A percentile compares a stretch with the other conserved stretches of the same genome.
These are phyloP conservation scores for Argyrosomus regius DNA, from an alignment of 2,797 vertebrate genomes.

Conservation along the genomic window DNA sequence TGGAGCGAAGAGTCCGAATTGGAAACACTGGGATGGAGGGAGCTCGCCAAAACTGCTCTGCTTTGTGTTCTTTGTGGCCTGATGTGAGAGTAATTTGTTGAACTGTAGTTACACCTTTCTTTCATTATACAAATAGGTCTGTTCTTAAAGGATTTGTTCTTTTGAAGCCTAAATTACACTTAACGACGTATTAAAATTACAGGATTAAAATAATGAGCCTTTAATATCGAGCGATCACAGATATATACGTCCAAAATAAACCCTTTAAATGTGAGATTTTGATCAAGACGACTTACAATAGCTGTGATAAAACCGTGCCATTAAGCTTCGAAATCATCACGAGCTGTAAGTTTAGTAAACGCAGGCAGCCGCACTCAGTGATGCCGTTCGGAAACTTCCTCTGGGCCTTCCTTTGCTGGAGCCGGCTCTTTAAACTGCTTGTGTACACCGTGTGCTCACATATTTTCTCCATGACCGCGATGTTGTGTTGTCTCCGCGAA, in stretches of 20 bases:
- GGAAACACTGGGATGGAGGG: slow-evolving; percentile 22
- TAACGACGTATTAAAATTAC: neutral
- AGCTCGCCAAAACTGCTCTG: slow-evolving; percentile 17
- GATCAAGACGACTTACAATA: neutral
- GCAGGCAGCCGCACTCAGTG: neutral
- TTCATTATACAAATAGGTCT: slow-evolving; percentile 18
- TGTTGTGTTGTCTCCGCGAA: slow-evolving; percentile 41
- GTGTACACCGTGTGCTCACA: slow-evolving; percentile 27
- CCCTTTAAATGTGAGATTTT: neutral
- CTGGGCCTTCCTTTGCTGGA: neutral
- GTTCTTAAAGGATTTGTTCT: slow-evolving; percentile 13
- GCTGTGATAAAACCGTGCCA: neutral
- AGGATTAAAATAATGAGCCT: slow-evolving; percentile 13
- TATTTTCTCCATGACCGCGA: slow-evolving; percentile 59
- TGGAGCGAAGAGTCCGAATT: slow-evolving; percentile 33
- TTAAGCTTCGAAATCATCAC: slow-evolving; percentile 9
- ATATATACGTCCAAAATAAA: slow-evolving; percentile 14
- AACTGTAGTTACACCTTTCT: slow-evolving; percentile 37
- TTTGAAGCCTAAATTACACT: slow-evolving; percentile 18
- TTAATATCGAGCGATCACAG: neutral
- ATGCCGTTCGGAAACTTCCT: slow-evolving; percentile 28
- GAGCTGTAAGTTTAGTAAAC: slow-evolving; percentile 20
- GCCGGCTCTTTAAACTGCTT: slow-evolving; percentile 37
- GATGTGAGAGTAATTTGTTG: slow-evolving; percentile 42
- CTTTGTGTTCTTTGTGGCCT: slow-evolving; percentile 30